Evolutionary conservation across 2,797 vertebrate species (phyloP).

Genomic region (Dromococcyx pavoninus): DNA sequence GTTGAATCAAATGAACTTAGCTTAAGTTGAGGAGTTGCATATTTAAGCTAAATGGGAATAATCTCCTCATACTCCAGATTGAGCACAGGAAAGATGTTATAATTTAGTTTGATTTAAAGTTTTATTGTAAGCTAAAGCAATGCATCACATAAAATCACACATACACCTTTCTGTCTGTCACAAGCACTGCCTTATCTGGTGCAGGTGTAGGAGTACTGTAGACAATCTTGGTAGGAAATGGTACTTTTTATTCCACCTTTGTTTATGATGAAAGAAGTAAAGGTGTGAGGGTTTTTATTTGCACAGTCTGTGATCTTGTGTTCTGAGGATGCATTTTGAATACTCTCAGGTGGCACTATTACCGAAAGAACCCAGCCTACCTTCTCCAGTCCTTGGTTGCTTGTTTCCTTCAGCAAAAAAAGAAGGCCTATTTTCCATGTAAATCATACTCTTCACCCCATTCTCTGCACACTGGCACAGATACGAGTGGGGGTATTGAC

Average conservation of each 20-base stretch:
- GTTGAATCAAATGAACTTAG: neutral
- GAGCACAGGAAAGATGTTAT: neutral
- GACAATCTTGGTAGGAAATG: neutral
- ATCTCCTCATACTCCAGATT: neutral
- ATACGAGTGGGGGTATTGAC: neutral
- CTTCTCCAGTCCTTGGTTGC: neutral
- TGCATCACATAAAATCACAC: neutral
- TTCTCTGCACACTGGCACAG: neutral
- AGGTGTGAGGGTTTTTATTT: neutral
- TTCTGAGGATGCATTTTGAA: neutral
- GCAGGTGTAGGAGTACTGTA: neutral
- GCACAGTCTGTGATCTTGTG: neutral
- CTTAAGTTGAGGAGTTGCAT: neutral
- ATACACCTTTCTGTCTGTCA: neutral
- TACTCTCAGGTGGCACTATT: neutral
- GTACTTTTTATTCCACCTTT: neutral
- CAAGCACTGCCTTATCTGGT: neutral
- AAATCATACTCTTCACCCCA: neutral
- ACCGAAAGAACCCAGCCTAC: neutral
- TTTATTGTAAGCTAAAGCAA: neutral
- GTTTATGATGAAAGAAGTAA: neutral
- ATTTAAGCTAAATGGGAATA: neutral
- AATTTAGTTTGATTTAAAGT: neutral
- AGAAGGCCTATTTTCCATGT: neutral
- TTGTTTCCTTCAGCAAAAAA: neutral